phyloP scores from a whole-genome alignment of 2,797 vertebrate genomes.

The Pterois miles region DNA sequence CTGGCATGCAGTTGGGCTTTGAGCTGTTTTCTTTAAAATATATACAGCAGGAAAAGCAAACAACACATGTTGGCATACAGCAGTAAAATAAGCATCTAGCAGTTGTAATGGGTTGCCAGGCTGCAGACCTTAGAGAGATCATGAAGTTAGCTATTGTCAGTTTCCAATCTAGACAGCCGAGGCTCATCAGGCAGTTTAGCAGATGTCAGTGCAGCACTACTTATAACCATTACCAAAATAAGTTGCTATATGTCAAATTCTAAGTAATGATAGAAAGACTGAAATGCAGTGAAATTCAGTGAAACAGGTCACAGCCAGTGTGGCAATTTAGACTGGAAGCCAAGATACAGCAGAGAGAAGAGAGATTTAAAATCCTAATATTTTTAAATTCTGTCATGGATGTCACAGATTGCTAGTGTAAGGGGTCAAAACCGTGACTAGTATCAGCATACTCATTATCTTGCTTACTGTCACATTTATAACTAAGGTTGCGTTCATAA shows the following conservation, averaged over 20 bases:
- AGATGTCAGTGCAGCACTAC: background rate
- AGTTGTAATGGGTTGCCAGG: background rate
- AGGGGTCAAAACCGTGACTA: background rate
- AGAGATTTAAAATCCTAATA: background rate
- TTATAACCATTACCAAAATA: background rate
- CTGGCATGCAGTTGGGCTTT: background rate
- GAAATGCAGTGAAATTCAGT: background rate
- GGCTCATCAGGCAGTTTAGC: conserved; percentile 11
- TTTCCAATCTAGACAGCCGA: background rate
- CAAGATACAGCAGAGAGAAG: background rate
- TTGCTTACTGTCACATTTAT: background rate
- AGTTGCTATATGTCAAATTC: background rate
- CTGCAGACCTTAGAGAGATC: background rate
- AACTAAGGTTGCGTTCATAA: background rate
- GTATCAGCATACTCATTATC: background rate
- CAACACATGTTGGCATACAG: background rate
- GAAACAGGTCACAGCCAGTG: background rate
- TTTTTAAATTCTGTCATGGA: background rate
- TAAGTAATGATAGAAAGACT: background rate
- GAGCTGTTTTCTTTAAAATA: background rate
- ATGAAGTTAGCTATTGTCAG: background rate
- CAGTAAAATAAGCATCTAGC: background rate
- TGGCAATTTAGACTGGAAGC: background rate
- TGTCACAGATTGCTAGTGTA: background rate
- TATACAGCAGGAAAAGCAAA: background rate